Conservation (phyloP, 2,888 invertebrate species). For the Eristalinus sepulchralis region DNA sequence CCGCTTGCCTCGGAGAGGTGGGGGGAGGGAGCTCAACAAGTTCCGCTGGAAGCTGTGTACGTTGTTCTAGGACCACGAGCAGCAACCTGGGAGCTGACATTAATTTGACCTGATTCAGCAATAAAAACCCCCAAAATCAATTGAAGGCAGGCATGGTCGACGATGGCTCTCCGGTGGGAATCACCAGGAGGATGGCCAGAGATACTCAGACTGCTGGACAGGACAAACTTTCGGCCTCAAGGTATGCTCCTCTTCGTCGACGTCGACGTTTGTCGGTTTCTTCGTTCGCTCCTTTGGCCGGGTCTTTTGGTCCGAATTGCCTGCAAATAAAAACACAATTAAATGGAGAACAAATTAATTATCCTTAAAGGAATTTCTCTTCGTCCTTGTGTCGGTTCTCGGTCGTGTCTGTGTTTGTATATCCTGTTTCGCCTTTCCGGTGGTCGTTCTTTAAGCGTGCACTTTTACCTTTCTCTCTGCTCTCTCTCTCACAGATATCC, state of each 20-base stretch:
- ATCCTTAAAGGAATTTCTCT: slow-evolving; percentile 62
- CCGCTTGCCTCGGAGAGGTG: neutral
- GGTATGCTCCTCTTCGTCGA: neutral
- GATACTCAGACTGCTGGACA: neutral
- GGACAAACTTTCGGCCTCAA: neutral
- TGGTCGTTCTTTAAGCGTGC: slow-evolving; percentile 41
- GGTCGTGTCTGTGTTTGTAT: neutral
- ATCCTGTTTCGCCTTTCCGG: slow-evolving; percentile 50
- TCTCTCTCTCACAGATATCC: neutral
- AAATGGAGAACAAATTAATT: slow-evolving; percentile 68
- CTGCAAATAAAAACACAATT: slow-evolving; percentile 69
- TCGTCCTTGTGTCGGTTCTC: slow-evolving; percentile 12
- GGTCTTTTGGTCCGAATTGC: slow-evolving; percentile 37
- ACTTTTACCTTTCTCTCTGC: slow-evolving; percentile 43
- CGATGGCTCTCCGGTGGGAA: slow-evolving; percentile 12
- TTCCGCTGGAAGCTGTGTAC: neutral
- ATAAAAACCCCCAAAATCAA: slow-evolving; percentile 59
- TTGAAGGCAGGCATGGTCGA: slow-evolving; percentile 29
- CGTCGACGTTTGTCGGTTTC: neutral
- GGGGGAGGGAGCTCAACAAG: slow-evolving; percentile 58
- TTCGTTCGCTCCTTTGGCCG: neutral
- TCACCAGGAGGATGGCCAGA: too few species aligned
- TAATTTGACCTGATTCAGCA: slow-evolving; percentile 62
- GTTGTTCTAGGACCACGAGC: neutral
- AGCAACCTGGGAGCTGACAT: slow-evolving; percentile 31